A percentile compares a stretch with the other conserved stretches of the same genome.
Evolutionary conservation across 1,140 invertebrate genomes (phyloP).

Genomic region (Adoxophyes honmai): DNA sequence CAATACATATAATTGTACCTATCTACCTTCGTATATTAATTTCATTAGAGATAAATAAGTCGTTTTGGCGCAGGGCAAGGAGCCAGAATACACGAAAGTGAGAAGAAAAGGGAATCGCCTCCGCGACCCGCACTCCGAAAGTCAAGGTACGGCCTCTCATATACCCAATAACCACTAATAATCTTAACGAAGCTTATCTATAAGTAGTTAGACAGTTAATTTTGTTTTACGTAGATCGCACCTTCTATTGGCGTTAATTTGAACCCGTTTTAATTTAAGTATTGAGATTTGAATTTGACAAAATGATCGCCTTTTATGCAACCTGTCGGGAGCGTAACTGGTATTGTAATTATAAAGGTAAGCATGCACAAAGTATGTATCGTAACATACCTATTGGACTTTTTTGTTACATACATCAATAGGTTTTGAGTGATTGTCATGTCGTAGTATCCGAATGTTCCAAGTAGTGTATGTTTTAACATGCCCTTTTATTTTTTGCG

Average conservation of each 20-base stretch:
- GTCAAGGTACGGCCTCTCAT: conserved; percentile 80
- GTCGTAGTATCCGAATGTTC: neutral
- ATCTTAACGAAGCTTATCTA: conserved; percentile 51
- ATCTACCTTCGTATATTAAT: no score
- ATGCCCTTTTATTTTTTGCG: no score
- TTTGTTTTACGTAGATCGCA: conserved; percentile 72
- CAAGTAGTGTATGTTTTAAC: no score
- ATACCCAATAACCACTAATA: neutral
- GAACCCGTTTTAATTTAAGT: conserved; percentile 55
- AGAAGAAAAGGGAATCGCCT: conserved; percentile 86
- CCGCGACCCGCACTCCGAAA: conserved; percentile 87
- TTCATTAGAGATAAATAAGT: conserved; percentile 60
- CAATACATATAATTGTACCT: no score
- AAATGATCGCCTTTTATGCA: conserved; percentile 75
- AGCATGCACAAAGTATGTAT: conserved; percentile 72
- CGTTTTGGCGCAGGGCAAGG: conserved; percentile 80
- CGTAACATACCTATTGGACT: conserved; percentile 39
- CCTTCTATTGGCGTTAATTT: conserved; percentile 64
- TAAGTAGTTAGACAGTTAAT: conserved; percentile 71
- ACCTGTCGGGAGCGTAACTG: conserved; percentile 74
- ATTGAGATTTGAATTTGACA: conserved; percentile 67
- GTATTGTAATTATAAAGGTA: conserved; percentile 75
- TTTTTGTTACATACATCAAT: conserved; percentile 22
- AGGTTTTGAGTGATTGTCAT: conserved; percentile 30
- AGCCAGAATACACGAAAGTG: conserved; percentile 89